These are phyloP conservation scores for Staurois parvus DNA, from an alignment of 2,797 vertebrate genomes.

Conservation along the genomic window DNA sequence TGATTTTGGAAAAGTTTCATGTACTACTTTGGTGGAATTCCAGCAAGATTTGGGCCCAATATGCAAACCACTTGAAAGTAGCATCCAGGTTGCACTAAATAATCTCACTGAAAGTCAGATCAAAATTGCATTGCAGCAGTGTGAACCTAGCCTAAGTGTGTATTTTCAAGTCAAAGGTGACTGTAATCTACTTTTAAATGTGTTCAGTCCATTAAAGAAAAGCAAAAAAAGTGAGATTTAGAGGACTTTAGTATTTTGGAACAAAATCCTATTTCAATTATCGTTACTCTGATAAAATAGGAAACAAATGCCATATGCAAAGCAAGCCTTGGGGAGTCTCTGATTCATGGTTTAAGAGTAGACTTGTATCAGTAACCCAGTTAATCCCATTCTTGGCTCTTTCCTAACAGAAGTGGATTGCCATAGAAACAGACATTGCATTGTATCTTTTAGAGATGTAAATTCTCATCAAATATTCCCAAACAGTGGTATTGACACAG, in stretches of 20 bases:
- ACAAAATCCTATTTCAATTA: neutral
- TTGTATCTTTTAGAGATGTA: slow-evolving; percentile 29
- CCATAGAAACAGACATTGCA: slow-evolving; percentile 33
- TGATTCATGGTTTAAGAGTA: neutral
- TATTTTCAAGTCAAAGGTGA: no score
- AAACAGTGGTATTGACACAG: slow-evolving; percentile 1
- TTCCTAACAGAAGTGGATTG: slow-evolving; percentile 16
- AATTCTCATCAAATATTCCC: slow-evolving; percentile 23
- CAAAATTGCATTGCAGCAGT: no score
- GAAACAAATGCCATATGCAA: slow-evolving; percentile 2
- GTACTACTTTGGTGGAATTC: no score
- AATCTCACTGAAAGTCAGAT: no score
- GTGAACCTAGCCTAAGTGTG: no score
- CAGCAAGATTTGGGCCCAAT: no score
- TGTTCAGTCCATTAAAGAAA: neutral
- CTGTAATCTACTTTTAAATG: neutral
- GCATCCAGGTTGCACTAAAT: no score
- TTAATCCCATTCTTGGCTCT: slow-evolving; percentile 22
- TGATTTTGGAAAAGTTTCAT: no score
- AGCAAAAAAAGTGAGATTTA: neutral
- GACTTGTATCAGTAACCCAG: slow-evolving; percentile 11
- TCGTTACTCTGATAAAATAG: slow-evolving; percentile 8
- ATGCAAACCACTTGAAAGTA: no score
- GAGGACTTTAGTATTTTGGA: neutral
- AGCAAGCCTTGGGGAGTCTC: slow-evolving; percentile 5